Evolutionary conservation across 2,888 invertebrate genomes (phyloP).

Genomic region (Nesidiocoris tenuis): DNA sequence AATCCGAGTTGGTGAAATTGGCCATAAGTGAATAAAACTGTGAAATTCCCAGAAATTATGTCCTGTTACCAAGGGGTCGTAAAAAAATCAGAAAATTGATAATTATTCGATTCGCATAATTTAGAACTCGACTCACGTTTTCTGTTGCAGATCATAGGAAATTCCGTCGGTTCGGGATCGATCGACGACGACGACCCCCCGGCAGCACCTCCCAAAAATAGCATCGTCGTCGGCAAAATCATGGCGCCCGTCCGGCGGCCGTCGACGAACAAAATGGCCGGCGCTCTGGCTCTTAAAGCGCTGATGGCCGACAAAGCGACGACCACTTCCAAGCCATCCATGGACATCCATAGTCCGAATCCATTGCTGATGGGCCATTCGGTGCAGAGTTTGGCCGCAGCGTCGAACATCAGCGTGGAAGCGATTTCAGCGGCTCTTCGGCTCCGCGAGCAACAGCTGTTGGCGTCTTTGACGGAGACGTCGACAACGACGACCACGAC

Average conservation of each 20-base stretch:
- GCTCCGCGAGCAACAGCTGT: constrained; percentile 46
- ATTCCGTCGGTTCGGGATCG: constrained; percentile 14
- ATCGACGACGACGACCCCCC: neutral
- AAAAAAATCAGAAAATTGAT: too few relatives aligned
- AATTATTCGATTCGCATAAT: too few relatives aligned
- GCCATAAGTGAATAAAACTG: too few relatives aligned
- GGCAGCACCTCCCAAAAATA: constrained; percentile 27
- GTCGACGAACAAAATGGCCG: constrained; percentile 24
- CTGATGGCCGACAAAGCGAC: constrained; percentile 32
- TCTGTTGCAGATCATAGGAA: constrained; percentile 17
- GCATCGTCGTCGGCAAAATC: constrained; percentile 37
- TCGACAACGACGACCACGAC: constrained; percentile 56
- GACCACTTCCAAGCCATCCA: constrained; percentile 23
- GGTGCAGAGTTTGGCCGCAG: constrained; percentile 62
- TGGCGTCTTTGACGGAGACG: constrained; percentile 40
- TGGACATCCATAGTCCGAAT: constrained; percentile 49
- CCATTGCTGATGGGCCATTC: constrained; percentile 57
- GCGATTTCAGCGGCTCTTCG: constrained; percentile 73
- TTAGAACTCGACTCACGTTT: too few relatives aligned
- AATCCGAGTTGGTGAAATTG: too few relatives aligned
- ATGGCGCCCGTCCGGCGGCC: constrained; percentile 27
- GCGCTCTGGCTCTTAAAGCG: constrained; percentile 44
- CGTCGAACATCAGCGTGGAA: constrained; percentile 76
- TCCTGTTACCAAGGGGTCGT: too few relatives aligned
- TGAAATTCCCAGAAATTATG: too few relatives aligned